These are phyloP conservation scores for Zeuzera pyrina DNA, from an alignment of 2,888 invertebrate genomes.

Conservation along the genomic window DNA sequence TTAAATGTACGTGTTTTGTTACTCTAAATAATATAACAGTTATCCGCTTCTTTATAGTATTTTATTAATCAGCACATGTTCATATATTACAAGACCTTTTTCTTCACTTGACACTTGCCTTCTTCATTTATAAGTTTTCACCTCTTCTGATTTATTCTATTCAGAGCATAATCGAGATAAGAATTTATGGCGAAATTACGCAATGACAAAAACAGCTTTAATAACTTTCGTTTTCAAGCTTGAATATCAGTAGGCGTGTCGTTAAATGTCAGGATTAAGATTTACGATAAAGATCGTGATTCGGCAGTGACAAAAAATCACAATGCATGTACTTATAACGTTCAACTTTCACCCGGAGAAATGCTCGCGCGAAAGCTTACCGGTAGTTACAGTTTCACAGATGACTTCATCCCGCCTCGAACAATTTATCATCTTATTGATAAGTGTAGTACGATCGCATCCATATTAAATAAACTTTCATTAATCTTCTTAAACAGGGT, in stretches of 20 bases:
- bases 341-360: constrained; percentile 60
- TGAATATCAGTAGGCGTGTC: constrained; percentile 41
- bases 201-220: constrained; percentile 23
- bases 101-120: too few species aligned
- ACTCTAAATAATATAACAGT: too few species aligned
- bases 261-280: constrained; percentile 50
- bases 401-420: constrained; percentile 49
- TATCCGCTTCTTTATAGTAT: too few species aligned
- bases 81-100: too few species aligned
- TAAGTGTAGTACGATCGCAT: too few species aligned
- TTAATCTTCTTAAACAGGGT: too few species aligned
- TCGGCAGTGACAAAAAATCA: constrained; percentile 56
- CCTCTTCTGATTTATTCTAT: too few species aligned
- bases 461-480: too few species aligned
- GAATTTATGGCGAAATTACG: constrained; percentile 24
- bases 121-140: too few species aligned
- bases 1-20: too few species aligned
- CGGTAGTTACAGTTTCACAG: constrained; percentile 18
- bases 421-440: too few species aligned
- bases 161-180: background rate
- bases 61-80: too few species aligned
- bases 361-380: constrained; percentile 50
- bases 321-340: constrained; percentile 40
- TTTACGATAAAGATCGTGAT: constrained; percentile 54
- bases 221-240: constrained; percentile 47